Percentiles rank a stretch among this genome's conserved stretches.
Conservation (phyloP, 2,797 vertebrate genomes). For the Semotilus atromaculatus region DNA sequence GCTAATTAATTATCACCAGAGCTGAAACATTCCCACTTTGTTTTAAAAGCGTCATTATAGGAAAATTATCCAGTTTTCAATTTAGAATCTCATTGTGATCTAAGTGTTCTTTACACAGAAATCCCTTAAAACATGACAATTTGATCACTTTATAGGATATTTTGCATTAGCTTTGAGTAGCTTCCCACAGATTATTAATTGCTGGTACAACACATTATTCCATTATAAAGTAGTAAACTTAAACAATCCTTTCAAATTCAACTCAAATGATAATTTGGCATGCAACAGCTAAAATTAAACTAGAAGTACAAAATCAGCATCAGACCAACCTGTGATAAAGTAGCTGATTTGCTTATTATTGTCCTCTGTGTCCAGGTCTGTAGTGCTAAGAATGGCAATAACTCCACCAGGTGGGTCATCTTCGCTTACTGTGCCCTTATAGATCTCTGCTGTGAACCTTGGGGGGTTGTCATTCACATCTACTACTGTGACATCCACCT, state of each 20-base stretch:
- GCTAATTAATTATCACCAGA: slow-evolving; percentile 71
- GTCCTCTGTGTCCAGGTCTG: slow-evolving; percentile 90
- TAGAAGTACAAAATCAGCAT: not conserved
- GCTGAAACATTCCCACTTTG: slow-evolving; percentile 58
- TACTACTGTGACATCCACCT: slow-evolving; percentile 88
- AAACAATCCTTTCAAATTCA: not conserved
- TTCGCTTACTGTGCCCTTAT: slow-evolving; percentile 98
- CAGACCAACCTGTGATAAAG: slow-evolving; percentile 91
- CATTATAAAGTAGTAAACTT: not conserved
- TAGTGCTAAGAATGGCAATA: slow-evolving; percentile 94
- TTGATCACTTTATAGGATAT: not conserved
- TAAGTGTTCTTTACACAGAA: not conserved
- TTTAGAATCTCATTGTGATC: slow-evolving; percentile 59
- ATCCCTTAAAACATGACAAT: not conserved
- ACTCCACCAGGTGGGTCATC: slow-evolving; percentile 93
- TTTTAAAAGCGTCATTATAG: slow-evolving; percentile 65
- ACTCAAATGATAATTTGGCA: slow-evolving; percentile 1
- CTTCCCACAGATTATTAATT: not conserved
- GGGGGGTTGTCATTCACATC: slow-evolving; percentile 97
- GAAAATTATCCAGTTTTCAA: slow-evolving; percentile 66
- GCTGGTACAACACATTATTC: not conserved
- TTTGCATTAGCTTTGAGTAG: not conserved
- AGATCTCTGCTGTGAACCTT: slow-evolving; percentile 94
- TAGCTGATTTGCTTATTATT: slow-evolving; percentile 92
- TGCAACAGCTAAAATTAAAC: not conserved